Conservation (phyloP, 2,797 vertebrate genomes). For the Melanotaenia maccullochi region DNA sequence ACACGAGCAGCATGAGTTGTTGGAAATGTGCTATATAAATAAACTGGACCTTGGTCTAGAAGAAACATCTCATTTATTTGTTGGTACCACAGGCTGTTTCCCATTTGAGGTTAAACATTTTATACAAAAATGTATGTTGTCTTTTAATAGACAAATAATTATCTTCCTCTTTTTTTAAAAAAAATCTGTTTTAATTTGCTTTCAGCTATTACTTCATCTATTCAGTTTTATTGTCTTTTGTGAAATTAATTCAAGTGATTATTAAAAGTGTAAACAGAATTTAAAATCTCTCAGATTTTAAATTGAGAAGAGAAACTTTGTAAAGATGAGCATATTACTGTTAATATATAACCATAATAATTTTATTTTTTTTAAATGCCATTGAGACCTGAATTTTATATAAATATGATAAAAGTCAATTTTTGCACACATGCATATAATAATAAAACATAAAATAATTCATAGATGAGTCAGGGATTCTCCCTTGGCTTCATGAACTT, state of each 20-base stretch:
- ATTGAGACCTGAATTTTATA: no score
- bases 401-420: no score
- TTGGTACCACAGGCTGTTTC: constrained; percentile 14
- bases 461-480: constrained; percentile 42
- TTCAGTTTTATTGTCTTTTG: not conserved
- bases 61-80: constrained; percentile 11
- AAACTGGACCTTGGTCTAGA: no score
- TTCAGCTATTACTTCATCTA: not conserved
- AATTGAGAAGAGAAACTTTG: no score
- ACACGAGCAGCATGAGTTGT: not conserved
- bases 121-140: not conserved
- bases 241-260: not conserved
- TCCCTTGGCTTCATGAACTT: constrained; percentile 55
- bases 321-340: no score
- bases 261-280: no score
- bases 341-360: no score
- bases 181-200: not conserved
- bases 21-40: no score
- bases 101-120: not conserved
- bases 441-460: not conserved
- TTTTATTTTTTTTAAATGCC: no score
- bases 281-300: no score
- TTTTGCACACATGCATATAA: no score
- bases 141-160: no score
- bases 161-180: not conserved